These are phyloP conservation scores for Epicauta chinensis DNA, from an alignment of 1,140 invertebrate species.

Conservation along the genomic window DNA sequence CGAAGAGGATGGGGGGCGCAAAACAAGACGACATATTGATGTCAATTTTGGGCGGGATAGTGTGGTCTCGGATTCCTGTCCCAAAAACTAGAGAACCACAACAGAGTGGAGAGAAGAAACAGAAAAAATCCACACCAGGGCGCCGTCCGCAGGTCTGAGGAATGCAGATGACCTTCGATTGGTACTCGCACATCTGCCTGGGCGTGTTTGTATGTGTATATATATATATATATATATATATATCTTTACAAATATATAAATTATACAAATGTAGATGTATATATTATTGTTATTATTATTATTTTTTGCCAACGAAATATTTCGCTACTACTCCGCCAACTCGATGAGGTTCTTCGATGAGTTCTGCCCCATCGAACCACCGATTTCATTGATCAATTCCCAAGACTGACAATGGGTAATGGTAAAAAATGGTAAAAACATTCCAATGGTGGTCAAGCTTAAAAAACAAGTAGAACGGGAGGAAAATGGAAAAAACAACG, in stretches of 20 bases:
- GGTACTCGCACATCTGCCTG: slow-evolving; percentile 18
- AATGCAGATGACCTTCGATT: slow-evolving; percentile 32
- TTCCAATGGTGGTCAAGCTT: slow-evolving; percentile 2
- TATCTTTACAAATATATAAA: slow-evolving; percentile 6
- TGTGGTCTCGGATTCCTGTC: too few species aligned
- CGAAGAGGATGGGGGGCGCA: too few species aligned
- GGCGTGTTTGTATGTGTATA: slow-evolving; percentile 16
- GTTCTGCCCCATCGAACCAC: too few species aligned
- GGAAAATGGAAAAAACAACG: too few species aligned
- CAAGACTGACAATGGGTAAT: neutral
- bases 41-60: too few species aligned
- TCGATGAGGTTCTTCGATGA: too few species aligned
- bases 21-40: too few species aligned
- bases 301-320: too few species aligned
- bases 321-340: too few species aligned
- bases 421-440: slow-evolving; percentile 13
- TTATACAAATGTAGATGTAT: slow-evolving; percentile 14
- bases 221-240: too few species aligned
- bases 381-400: slow-evolving; percentile 11
- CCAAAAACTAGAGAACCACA: too few species aligned
- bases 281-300: neutral
- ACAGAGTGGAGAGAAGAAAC: too few species aligned
- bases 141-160: slow-evolving; percentile 25
- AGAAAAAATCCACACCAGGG: slow-evolving; percentile 8
- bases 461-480: slow-evolving; percentile 2